Conservation (phyloP, 2,113 vertebrate species). For the Nycticryphes semicollaris region DNA sequence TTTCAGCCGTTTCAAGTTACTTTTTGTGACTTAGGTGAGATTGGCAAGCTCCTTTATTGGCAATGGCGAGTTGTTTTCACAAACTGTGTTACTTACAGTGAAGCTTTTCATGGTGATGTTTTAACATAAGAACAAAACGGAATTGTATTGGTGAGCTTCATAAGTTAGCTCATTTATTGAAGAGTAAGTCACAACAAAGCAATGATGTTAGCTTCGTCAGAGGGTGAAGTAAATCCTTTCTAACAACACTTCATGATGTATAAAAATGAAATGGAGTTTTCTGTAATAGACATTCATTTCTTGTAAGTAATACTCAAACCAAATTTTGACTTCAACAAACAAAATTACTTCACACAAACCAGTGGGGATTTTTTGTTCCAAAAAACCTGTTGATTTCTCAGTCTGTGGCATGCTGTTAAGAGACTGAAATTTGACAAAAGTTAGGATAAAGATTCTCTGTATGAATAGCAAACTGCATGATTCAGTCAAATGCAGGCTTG, state of each 20-base stretch:
- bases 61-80: background rate
- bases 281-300: background rate
- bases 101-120: background rate
- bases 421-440: background rate
- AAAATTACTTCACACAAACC: background rate
- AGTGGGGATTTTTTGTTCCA: background rate
- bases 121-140: background rate
- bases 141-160: background rate
- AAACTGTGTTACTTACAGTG: background rate
- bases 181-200: background rate
- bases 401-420: rapidly evolving
- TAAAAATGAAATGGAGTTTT: background rate
- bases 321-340: background rate
- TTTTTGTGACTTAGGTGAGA: background rate
- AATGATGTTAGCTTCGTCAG: background rate
- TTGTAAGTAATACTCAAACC: background rate
- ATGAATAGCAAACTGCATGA: background rate
- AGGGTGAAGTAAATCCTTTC: background rate
- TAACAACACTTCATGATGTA: background rate
- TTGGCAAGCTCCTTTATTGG: background rate
- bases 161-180: background rate
- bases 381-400: background rate
- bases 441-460: background rate
- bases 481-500: background rate
- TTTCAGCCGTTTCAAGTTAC: background rate